phyloP scores from a whole-genome alignment of 64 coral and sea anemone species.

The Stichodactyla helianthus region DNA sequence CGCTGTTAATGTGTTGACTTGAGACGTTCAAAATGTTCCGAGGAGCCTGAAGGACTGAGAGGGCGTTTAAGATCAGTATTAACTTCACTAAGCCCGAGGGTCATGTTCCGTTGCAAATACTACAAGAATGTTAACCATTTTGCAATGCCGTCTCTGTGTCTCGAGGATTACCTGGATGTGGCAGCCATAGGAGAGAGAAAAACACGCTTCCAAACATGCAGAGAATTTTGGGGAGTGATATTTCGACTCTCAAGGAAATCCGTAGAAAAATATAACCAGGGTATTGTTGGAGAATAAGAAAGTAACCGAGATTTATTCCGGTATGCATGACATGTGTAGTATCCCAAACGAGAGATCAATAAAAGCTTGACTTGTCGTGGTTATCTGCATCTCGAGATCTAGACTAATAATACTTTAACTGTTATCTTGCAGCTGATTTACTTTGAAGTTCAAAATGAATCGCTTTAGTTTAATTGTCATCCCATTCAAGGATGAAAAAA shows the following conservation, averaged over 20 bases:
- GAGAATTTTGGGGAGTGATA: not conserved
- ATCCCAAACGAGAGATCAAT: not conserved
- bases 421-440: not conserved
- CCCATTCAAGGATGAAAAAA: not conserved
- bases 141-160: not conserved
- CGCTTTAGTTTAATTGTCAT: not conserved
- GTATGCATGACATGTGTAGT: not conserved
- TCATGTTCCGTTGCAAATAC: not conserved
- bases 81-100: not conserved
- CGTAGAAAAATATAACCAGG: not conserved
- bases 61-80: constrained; percentile 19
- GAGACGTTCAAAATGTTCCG: constrained; percentile 25
- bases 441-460: not conserved
- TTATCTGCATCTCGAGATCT: not conserved
- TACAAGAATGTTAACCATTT: not conserved
- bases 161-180: not conserved
- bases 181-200: not conserved
- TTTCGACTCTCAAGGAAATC: not conserved
- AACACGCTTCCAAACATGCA: not conserved
- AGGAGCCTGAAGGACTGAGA: constrained; percentile 19
- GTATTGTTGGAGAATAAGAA: not conserved
- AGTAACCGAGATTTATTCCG: not conserved
- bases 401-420: not conserved
- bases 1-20: constrained; percentile 18
- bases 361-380: not conserved